Conservation (phyloP, 64 coral and sea anemone genomes). For the Dendrophyllia cribrosa region DNA sequence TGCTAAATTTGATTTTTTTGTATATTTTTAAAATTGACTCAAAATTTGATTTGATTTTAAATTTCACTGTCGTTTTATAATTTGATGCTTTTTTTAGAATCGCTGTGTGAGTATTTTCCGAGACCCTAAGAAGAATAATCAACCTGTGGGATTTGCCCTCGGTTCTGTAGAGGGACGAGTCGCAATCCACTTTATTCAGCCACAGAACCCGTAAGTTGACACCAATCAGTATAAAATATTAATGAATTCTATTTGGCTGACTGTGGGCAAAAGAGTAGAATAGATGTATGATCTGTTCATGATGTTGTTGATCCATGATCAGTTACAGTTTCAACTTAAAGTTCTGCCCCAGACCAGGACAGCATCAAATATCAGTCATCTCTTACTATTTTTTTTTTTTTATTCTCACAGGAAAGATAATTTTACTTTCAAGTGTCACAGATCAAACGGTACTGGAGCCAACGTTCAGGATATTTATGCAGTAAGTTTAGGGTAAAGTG, state of each 20-base stretch:
- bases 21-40: no score
- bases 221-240: background rate
- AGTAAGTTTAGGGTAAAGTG: slow-evolving; percentile 49
- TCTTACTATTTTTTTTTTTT: background rate
- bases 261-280: no score
- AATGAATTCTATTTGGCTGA: no score
- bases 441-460: slow-evolving; percentile 82
- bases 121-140: slow-evolving; percentile 93
- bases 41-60: background rate
- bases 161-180: slow-evolving; percentile 99
- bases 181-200: slow-evolving; percentile 98
- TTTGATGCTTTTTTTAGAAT: slow-evolving; percentile 60
- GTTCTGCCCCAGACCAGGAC: no score
- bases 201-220: slow-evolving; percentile 90
- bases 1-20: no score
- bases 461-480: slow-evolving; percentile 98
- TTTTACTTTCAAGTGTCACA: slow-evolving; percentile 99
- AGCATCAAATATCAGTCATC: no score
- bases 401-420: slow-evolving; percentile 90
- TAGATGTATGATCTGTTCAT: no score
- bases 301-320: no score
- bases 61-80: background rate
- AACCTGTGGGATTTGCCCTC: slow-evolving; percentile 95
- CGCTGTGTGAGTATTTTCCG: slow-evolving; percentile 99
- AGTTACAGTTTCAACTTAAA: background rate